These are phyloP conservation scores for Anguilla pacifica DNA, from an alignment of 2,797 vertebrate genomes.

Conservation along the genomic window DNA sequence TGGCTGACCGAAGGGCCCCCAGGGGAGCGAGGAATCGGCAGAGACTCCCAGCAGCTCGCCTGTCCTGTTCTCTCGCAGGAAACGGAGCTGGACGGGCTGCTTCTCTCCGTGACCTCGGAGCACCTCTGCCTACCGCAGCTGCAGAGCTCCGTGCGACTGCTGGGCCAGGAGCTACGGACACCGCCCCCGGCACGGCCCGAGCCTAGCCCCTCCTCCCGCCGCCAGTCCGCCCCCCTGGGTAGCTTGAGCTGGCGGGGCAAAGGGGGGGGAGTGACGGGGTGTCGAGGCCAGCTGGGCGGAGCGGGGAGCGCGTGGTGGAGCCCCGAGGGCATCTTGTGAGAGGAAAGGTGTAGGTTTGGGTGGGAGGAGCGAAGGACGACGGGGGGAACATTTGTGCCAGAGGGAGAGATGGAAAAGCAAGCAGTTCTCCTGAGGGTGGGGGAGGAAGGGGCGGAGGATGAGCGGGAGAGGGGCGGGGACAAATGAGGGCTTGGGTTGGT, in stretches of 20 bases:
- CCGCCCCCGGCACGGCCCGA: background rate
- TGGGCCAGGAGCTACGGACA: conserved; percentile 25
- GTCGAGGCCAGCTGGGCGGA: background rate
- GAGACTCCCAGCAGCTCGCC: background rate
- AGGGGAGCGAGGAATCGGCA: background rate
- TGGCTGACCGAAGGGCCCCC: background rate
- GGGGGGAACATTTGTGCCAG: background rate
- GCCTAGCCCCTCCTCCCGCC: conserved; percentile 3
- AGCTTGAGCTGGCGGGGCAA: conserved; percentile 30
- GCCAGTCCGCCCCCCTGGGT: background rate
- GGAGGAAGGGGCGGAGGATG: conserved; percentile 24
- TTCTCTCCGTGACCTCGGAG: conserved; percentile 2
- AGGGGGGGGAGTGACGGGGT: background rate
- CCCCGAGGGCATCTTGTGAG: background rate
- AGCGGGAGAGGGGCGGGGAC: background rate
- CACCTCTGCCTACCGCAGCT: background rate
- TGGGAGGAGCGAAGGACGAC: conserved; percentile 22
- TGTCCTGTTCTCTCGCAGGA: conserved; percentile 18
- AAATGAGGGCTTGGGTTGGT: background rate
- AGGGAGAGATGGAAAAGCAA: conserved; percentile 3
- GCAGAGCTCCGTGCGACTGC: conserved; percentile 15
- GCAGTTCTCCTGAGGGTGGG: conserved; percentile 26
- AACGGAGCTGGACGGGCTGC: conserved; percentile 1
- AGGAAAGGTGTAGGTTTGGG: background rate
- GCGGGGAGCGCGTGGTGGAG: background rate